Evolutionary conservation across 2,888 invertebrate genomes (phyloP).

Genomic region (Arctia plantaginis): DNA sequence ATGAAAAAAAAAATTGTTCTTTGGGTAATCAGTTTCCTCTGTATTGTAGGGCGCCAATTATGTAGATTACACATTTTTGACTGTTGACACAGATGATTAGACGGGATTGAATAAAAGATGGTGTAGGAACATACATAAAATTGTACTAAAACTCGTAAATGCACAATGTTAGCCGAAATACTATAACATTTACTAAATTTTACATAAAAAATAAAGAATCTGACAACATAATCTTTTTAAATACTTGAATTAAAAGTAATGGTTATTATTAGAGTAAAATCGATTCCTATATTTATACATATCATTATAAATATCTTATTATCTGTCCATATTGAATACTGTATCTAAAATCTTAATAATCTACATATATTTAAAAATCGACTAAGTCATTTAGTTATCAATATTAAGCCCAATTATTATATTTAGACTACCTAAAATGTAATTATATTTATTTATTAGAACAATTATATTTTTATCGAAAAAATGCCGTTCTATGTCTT

Average conservation of each 20-base stretch:
- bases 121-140: background rate
- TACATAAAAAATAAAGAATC: background rate
- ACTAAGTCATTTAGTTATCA: constrained; percentile 1
- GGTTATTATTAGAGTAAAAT: background rate
- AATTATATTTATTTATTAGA: background rate
- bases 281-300: background rate
- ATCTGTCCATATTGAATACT: background rate
- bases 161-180: background rate
- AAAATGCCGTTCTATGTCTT: constrained; percentile 45
- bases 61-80: background rate
- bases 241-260: background rate
- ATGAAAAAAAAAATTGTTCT: background rate
- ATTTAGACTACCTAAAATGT: background rate
- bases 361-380: background rate
- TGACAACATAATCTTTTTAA: background rate
- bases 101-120: background rate
- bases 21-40: background rate
- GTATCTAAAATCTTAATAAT: background rate
- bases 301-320: background rate
- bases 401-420: background rate
- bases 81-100: background rate
- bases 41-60: background rate
- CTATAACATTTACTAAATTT: background rate
- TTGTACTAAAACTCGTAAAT: background rate
- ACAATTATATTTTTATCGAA: constrained; percentile 24